Base-by-base conservation (phyloP, 2,797 vertebrate species). In the Argentina silus region DNA sequence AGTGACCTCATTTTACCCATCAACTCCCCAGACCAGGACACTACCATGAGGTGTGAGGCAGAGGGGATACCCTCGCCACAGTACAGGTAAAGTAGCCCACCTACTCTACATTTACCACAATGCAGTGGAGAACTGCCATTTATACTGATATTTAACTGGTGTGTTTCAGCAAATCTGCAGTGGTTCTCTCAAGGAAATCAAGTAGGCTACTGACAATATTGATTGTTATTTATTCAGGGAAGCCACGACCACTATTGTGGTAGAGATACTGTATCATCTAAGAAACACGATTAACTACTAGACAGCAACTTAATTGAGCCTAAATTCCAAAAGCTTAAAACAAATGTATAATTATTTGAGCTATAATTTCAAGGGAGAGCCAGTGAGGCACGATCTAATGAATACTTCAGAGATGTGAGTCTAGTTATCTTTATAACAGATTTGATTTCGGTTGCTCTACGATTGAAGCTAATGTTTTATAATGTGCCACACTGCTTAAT, bases 1-100 rank as follows among this genome's bases (percentile, higher is more conserved):
- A 88, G 84, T 77, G 91, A 94, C 91, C 91, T 94, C 75, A 89
- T 93, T 91, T 92, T 94, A 72, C 92, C 94, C 19, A 90, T 93
- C 83, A 90, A 85, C 85, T 90, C 92, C 65, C 81, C 87, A 11
- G 91, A 92, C 83, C 92, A 92, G 84, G 89, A 89, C 78, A 91
- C 92, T 15, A 88, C 86, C 57, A 82, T 95, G 71, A 72, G 59
- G 19, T 95, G 94, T 11, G 89, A 91, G 77, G 92, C 93, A 0
- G 91, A 89, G 36, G 93, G 93, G 61, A 87, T 76, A 71, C 91
- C 92, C 51, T 72, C 88, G 15, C 90, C 70, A 0, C 90, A 93
- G 75, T 94, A 94, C 89, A 94, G 93, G 94, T 94, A 90, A 82
- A 81, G 74, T 51, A 73, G 72, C 67, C 67, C 71, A 44, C 75